Evolutionary conservation across 2,797 vertebrate genomes (phyloP).

Genomic region (Myotis planiceps): DNA sequence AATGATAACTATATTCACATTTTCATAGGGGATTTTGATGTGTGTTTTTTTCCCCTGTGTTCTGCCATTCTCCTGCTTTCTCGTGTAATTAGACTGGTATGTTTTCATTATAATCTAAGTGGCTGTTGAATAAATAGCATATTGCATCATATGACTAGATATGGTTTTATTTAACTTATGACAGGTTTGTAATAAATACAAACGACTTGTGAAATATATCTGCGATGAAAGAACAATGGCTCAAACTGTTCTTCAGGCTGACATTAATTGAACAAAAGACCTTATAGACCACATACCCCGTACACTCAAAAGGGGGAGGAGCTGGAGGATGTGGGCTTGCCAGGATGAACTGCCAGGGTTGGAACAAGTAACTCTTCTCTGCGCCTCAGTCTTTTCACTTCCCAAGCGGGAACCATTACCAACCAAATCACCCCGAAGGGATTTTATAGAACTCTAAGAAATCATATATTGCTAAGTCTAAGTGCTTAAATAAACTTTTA

Average conservation of each 20-base stretch:
- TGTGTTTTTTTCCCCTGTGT: neutral
- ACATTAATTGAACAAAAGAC: neutral
- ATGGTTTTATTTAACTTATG: constrained; percentile 30
- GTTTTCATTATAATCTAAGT: neutral
- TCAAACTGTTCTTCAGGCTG: neutral
- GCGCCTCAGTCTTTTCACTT: neutral
- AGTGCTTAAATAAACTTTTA: neutral
- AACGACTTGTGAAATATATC: neutral
- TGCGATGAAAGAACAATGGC: neutral
- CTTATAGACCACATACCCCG: neutral
- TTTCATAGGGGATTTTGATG: neutral
- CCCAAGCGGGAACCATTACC: neutral
- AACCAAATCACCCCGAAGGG: neutral
- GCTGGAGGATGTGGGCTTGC: neutral
- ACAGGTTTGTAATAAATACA: neutral
- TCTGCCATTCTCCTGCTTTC: neutral
- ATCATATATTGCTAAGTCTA: neutral
- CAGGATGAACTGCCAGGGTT: neutral
- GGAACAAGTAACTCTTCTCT: neutral
- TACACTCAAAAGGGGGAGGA: neutral
- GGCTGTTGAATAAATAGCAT: neutral
- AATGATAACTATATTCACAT: neutral
- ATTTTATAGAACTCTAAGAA: neutral
- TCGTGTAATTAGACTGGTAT: neutral
- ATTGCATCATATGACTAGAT: neutral